Evolutionary conservation across 2,113 vertebrate genomes (phyloP), one percentile per base, ranked within the genome.

Genomic region (Arizona elegans): DNA sequence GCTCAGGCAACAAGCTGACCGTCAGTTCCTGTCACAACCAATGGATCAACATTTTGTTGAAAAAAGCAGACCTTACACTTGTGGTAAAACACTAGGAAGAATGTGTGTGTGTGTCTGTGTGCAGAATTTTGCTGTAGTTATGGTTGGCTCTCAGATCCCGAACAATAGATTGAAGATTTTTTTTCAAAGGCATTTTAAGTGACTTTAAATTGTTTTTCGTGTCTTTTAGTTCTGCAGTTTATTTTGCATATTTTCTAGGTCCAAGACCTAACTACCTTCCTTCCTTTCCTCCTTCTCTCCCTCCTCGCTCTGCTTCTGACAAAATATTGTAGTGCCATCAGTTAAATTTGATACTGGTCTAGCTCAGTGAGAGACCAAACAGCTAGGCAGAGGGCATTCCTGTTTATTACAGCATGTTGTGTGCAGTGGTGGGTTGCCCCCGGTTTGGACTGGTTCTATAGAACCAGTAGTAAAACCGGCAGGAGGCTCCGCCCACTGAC

Each of bases 141-240:
- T 12, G 13, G 50, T 89, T 58, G 11, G 23, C 93, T 89, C 33
- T 58, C 92, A 94, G 47, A 1, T 33, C 19, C 88, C 5, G n/a
- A 90, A 70, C 17, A 59, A 21, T 55, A n/a, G 91, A 93, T 90
- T 92, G 92, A n/a, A n/a, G 26, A 70, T 70, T 70, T 70, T 53
- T 47, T 70, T 70, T 6, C 12, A n/a, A 65, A 65, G 13, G 65
- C 65, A 75, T 75, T 75, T 75, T 75, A 75, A 93, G 93, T 88
- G 0, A 86, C 7, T 75, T 90, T 81, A 26, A 1, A 59, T n/a
- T 86, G 54, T 89, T 58, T 8, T 94, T 54, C 0, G 1, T 43
- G 58, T 53, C 26, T 58, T 65, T 92, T 47, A 43, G 6, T 13
- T 75, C 6, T 23, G 29, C 26, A 23, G 33, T 26, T 33, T 75